Percentiles rank a stretch among this genome's conserved stretches.
These are phyloP conservation scores for Bubo blakistoni DNA, from an alignment of 2,113 vertebrate genomes.

Conservation along the genomic window DNA sequence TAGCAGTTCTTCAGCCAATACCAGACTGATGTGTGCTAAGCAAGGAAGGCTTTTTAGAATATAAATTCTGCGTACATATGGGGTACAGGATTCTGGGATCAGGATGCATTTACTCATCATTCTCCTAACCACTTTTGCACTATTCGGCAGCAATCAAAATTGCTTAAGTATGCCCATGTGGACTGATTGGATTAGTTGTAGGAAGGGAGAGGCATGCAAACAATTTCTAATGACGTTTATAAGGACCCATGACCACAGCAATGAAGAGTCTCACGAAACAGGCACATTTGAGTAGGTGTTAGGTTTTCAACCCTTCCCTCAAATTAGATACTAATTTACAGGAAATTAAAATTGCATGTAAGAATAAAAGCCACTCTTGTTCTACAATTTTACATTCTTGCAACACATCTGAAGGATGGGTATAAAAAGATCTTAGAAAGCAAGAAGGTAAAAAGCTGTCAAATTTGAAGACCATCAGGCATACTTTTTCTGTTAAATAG, in stretches of 20 bases:
- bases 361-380: neutral
- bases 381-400: neutral
- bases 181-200: neutral
- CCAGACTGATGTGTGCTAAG: neutral
- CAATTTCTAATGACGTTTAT: neutral
- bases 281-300: neutral
- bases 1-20: neutral
- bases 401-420: neutral
- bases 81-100: neutral
- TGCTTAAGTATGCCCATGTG: neutral
- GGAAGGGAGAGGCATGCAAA: neutral
- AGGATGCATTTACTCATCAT: neutral
- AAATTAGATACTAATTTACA: neutral
- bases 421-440: neutral
- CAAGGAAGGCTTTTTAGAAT: neutral
- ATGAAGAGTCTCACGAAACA: neutral
- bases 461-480: neutral
- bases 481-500: neutral
- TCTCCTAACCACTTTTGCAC: neutral
- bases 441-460: neutral
- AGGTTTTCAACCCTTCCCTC: neutral
- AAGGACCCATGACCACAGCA: neutral
- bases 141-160: neutral
- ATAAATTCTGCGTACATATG: neutral
- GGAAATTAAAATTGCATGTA: neutral